A percentile compares a stretch with the other conserved stretches of the same genome.
Conservation (phyloP, 2,888 invertebrate species). For the Isoperla grammatica region DNA sequence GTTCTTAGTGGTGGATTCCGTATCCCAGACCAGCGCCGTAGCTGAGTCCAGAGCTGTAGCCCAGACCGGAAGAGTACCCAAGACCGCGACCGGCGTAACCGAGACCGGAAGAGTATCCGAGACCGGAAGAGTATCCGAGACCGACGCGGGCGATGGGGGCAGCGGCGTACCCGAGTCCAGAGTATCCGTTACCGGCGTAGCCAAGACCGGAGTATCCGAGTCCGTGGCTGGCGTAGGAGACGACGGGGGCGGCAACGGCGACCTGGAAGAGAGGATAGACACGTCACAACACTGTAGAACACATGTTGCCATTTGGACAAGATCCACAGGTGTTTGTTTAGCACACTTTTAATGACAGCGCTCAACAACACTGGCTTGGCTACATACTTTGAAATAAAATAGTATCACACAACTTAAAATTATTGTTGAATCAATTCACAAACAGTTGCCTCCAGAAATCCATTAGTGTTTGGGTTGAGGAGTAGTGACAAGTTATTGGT, state of each 20-base stretch:
- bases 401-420: no score
- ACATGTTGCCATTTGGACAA: no score
- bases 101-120: conserved; percentile 31
- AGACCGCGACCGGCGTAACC: conserved; percentile 17
- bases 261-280: neutral
- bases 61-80: no score
- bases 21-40: neutral
- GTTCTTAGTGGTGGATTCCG: conserved; percentile 20
- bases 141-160: conserved; percentile 11
- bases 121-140: conserved; percentile 17
- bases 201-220: conserved; percentile 14
- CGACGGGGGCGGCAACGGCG: conserved; percentile 15
- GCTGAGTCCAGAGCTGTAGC: no score
- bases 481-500: no score
- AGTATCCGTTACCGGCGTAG: conserved; percentile 14
- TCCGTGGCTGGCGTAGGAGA: conserved; percentile 20
- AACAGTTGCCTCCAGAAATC: no score
- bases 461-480: no score
- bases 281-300: conserved; percentile 15
- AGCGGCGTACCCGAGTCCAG: conserved; percentile 4
- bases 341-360: no score
- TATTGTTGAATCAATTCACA: no score
- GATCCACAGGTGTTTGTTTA: no score
- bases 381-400: no score
- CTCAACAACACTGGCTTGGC: no score